A percentile compares a stretch with the other conserved stretches of the same genome.
Evolutionary conservation across 1,140 invertebrate genomes (phyloP).

Genomic region (Calycopis cecrops): DNA sequence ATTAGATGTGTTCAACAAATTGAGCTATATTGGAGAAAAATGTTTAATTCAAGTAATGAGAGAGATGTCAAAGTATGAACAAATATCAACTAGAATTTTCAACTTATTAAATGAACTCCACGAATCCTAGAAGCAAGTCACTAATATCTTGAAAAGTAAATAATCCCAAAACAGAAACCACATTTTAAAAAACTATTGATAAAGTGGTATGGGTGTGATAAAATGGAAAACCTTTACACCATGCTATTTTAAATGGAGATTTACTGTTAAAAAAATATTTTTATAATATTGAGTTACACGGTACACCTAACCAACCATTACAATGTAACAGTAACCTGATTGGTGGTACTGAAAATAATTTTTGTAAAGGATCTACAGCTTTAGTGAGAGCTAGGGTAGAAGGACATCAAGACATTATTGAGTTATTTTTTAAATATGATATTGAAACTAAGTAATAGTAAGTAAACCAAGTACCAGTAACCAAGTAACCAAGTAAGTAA

Average conservation of each 20-base stretch:
- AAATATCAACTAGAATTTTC: constrained; percentile 8
- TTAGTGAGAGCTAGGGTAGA: no score
- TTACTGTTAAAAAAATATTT: background rate
- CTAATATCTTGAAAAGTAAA: background rate
- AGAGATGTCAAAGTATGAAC: constrained; percentile 7
- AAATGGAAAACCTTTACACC: constrained; percentile 10
- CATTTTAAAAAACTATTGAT: constrained; percentile 6
- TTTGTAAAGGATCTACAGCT: background rate
- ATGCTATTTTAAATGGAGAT: constrained; percentile 5
- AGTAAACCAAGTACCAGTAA: no score
- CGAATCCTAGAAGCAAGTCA: background rate
- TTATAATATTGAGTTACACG: background rate
- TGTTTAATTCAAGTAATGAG: background rate
- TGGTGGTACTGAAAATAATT: background rate
- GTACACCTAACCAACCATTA: constrained; percentile 3
- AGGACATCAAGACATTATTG: no score
- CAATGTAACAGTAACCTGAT: background rate
- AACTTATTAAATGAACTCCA: background rate
- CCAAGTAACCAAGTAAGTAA: no score
- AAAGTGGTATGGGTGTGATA: background rate
- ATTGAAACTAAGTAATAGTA: no score
- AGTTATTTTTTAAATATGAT: no score
- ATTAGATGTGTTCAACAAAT: background rate
- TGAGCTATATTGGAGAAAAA: constrained; percentile 11
- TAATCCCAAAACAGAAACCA: background rate